These are phyloP conservation scores for Campoletis raptor DNA, from an alignment of 2,888 invertebrate genomes.

Conservation along the genomic window DNA sequence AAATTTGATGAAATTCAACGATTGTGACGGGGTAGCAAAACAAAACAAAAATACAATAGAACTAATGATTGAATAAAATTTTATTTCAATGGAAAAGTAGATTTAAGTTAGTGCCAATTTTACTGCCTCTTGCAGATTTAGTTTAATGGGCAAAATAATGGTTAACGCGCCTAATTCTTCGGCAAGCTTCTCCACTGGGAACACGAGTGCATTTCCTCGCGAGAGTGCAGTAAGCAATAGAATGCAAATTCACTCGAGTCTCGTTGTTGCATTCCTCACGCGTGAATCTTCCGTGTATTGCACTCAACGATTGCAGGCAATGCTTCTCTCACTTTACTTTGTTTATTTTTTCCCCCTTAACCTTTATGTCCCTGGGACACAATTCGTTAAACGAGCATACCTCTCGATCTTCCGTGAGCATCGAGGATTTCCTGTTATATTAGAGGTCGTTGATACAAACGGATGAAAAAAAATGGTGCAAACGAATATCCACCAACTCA, in stretches of 20 bases:
- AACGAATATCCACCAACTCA: background rate
- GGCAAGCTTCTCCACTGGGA: constrained; percentile 21
- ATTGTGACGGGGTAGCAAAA: too few relatives aligned
- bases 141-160: constrained; percentile 47
- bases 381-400: constrained; percentile 11
- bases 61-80: background rate
- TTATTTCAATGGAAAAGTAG: background rate
- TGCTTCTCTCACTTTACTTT: constrained; percentile 17
- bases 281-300: constrained; percentile 72
- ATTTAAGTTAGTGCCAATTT: background rate
- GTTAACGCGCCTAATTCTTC: constrained; percentile 61
- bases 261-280: constrained; percentile 73
- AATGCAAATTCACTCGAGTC: constrained; percentile 79
- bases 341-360: background rate
- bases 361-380: background rate
- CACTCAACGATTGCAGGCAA: constrained; percentile 32
- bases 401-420: background rate
- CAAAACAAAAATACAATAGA: background rate
- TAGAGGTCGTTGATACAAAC: background rate
- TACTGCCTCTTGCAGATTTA: background rate
- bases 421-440: background rate
- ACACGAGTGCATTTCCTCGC: constrained; percentile 57
- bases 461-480: background rate
- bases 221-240: constrained; percentile 73
- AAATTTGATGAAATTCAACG: too few relatives aligned